Evolutionary conservation across 2,797 vertebrate species (phyloP), one percentile per base, ranked within the genome.

Genomic region (Smutsia temminckii): DNA sequence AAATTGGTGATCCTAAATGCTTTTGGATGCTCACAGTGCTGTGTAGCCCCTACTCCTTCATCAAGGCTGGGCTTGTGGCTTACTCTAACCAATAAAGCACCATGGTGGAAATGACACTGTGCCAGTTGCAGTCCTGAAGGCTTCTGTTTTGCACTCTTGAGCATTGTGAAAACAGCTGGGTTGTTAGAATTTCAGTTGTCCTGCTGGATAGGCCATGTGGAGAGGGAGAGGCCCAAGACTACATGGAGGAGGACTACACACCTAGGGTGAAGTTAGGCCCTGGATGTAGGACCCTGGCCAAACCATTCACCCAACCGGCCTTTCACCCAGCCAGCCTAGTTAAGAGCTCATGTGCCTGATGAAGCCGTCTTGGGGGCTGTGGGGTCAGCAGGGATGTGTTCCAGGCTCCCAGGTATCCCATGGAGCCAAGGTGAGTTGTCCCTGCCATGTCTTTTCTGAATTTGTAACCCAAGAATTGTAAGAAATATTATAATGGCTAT

Each of bases 321-420:
- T 85, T 63, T 72, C 55, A 20, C 71, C 29, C 25, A n/a, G 17
- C 18, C 29, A 72, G 20, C 8, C 29, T 85, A 53, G 29, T 16
- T 32, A 42, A 2, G 40, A 51, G 69, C n/a, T 49, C 5, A 12
- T 29, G 7, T n/a, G 57, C 72, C 7, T 40, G 20, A 69, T 69
- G 14, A 80, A 78, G 6, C 46, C 32, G 23, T 42, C 18, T 68
- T 63, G 21, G 12, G 7, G 29, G 46, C 46, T 46, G 46, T 11
- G 9, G 0, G 4, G 21, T 0, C 9, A 1, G 27, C 40, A 23
- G 37, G 42, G 14, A 4, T 1, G 9, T 16, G 49, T 63, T 32
- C 42, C 13, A 49, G 14, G 29, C 23, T 53, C 25, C 75, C 2
- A 46, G 37, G 57, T 10, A 34, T 59, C 4, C 40, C 49, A 8